phyloP scores from a whole-genome alignment of 1,140 invertebrate species.

The Penaeus indicus region DNA sequence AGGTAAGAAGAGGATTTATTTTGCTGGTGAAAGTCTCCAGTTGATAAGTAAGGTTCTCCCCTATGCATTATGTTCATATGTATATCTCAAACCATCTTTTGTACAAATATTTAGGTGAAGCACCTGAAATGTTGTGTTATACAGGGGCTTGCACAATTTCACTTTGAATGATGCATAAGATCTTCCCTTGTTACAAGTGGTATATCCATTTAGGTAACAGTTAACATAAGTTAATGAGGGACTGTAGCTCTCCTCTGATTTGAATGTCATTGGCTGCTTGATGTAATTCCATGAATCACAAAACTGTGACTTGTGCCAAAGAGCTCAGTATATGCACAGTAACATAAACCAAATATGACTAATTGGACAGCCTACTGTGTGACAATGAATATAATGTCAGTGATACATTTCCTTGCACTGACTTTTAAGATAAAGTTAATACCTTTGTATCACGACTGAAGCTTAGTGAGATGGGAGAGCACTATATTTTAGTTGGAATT shows the following conservation, averaged over 20 bases:
- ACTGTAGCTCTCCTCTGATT: background rate
- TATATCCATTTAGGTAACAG: constrained; percentile 16
- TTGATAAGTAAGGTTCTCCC: constrained; percentile 1
- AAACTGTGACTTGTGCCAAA: constrained; percentile 27
- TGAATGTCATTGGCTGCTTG: constrained; percentile 27
- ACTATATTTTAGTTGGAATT: constrained; percentile 27
- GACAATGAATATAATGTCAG: no score
- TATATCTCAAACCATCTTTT: constrained; percentile 33
- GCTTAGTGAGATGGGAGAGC: no score
- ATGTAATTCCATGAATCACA: constrained; percentile 23
- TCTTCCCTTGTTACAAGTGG: constrained; percentile 36
- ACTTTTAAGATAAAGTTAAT: no score
- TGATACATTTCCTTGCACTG: no score
- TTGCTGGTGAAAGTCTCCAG: background rate
- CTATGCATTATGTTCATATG: constrained; percentile 22
- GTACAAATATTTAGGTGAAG: constrained; percentile 38
- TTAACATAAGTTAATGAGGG: background rate
- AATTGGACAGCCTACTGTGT: background rate
- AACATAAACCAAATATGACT: constrained; percentile 5
- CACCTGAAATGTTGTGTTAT: constrained; percentile 29
- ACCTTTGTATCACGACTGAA: no score
- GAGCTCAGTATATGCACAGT: background rate
- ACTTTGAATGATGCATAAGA: constrained; percentile 33
- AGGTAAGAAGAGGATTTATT: no score
- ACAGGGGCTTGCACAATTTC: constrained; percentile 36